These are phyloP conservation scores for Coregonus sp. DNA, from an alignment of 2,797 vertebrate genomes.

Conservation along the genomic window DNA sequence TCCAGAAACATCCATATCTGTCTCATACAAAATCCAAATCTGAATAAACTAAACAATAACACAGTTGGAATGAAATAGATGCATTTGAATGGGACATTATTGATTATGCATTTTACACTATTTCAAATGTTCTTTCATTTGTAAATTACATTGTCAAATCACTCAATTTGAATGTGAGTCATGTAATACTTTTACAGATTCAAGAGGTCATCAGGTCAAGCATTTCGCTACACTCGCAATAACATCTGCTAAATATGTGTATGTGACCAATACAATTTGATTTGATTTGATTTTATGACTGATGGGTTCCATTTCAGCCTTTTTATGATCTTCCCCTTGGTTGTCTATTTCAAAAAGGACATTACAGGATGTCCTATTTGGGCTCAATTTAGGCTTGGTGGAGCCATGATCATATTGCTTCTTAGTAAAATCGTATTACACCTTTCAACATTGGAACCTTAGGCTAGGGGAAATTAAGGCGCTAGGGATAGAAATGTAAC, in stretches of 20 bases:
- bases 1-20: neutral
- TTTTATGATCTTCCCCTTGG: neutral
- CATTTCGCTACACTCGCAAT: too few species aligned
- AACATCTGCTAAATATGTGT: too few species aligned
- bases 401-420: neutral
- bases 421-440: neutral
- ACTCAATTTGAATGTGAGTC: too few species aligned
- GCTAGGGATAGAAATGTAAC: slow-evolving; percentile 35
- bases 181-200: too few species aligned
- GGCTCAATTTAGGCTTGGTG: neutral
- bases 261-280: too few species aligned
- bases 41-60: neutral
- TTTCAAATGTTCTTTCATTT: neutral
- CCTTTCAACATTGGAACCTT: neutral
- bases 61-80: neutral
- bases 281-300: too few species aligned
- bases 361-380: too few species aligned
- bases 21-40: too few species aligned
- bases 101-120: neutral
- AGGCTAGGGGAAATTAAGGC: neutral
- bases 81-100: neutral
- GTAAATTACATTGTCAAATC: too few species aligned
- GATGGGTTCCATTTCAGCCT: too few species aligned
- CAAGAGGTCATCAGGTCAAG: too few species aligned
- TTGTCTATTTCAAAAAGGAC: too few species aligned